Base-by-base conservation (phyloP, 1,140 invertebrate species). In the Drosophila tsacasi region DNA sequence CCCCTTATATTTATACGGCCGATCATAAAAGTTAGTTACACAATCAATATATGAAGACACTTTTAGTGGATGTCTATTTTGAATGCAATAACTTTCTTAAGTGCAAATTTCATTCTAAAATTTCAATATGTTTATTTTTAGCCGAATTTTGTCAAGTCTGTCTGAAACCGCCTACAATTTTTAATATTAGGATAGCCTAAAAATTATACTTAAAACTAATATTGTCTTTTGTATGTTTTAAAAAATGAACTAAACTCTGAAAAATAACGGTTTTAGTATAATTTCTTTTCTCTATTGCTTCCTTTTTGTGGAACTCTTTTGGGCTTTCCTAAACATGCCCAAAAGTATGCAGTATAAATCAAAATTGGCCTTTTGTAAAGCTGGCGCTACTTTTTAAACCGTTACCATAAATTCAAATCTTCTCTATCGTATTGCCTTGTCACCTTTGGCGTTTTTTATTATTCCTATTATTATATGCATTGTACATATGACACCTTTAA, bases 21-120 rank as follows among this genome's bases (percentile, higher is more conserved):
- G 19, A 65, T 50, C 61, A 25, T 65, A 23, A 67, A 60, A 74
- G 40, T 23, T 15, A 68, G 23, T 25, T n/a, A n/a, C n/a, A n/a
- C n/a, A n/a, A 32, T 10, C 30, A 1, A 32, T 32, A 10, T 32
- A 10, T 32, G 10, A 10, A 32, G 5, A 30, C 6, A 10, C 32
- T 12, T 32, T 32, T 32, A 10, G 32, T 32, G 32, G 32, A 32
- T 32, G 9, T 3, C 10, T 32, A 1, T 32, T 32, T 9, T 32
- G 9, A 10, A 32, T 32, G 27, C 7, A 8, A 32, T 32, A 32
- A 32, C 30, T 32, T 32, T 32, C 30, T 32, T 32, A 32, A 32
- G 9, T 32, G 30, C 8, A 9, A 32, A 2, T 9, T 10, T 32
- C 1, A 0, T 32, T 32, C 30, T 10, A 9, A 32, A 32, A 32